These are phyloP conservation scores for Danio tinwini DNA, from an alignment of 2,797 vertebrate species.

Conservation along the genomic window DNA sequence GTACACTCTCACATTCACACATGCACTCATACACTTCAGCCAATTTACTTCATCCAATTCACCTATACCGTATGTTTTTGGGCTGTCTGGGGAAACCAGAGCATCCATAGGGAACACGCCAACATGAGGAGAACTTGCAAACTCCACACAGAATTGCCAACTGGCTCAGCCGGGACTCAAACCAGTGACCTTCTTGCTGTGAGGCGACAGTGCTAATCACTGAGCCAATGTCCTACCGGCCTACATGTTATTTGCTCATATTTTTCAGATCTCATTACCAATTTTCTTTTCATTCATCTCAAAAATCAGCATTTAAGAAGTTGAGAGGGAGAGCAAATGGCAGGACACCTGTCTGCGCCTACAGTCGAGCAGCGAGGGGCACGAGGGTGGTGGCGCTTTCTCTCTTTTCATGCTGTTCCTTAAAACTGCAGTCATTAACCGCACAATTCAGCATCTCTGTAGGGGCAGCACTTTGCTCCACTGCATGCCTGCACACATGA, in stretches of 20 bases:
- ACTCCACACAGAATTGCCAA: too few species aligned
- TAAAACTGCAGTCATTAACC: constrained; percentile 32
- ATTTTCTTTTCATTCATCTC: constrained; percentile 37
- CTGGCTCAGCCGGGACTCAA: too few species aligned
- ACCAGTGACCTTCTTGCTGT: too few species aligned
- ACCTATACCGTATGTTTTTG: too few species aligned
- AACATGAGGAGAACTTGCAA: too few species aligned
- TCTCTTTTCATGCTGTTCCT: neutral
- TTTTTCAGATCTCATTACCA: constrained; percentile 28
- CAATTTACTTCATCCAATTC: too few species aligned
- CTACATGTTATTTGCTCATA: neutral
- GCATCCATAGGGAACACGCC: too few species aligned
- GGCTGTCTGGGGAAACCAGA: too few species aligned
- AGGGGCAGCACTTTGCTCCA: constrained; percentile 11
- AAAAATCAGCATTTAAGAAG: constrained; percentile 18
- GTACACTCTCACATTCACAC: too few species aligned
- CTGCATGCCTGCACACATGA: constrained; percentile 38
- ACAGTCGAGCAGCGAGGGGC: neutral
- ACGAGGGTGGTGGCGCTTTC: neutral
- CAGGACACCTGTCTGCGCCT: neutral
- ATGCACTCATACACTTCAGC: too few species aligned
- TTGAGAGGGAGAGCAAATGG: neutral
- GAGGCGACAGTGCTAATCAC: too few species aligned
- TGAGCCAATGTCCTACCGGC: too few species aligned
- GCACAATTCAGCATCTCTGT: constrained; percentile 34